Base-by-base conservation (phyloP, 2,113 vertebrate genomes). In the Colinus virginianus region DNA sequence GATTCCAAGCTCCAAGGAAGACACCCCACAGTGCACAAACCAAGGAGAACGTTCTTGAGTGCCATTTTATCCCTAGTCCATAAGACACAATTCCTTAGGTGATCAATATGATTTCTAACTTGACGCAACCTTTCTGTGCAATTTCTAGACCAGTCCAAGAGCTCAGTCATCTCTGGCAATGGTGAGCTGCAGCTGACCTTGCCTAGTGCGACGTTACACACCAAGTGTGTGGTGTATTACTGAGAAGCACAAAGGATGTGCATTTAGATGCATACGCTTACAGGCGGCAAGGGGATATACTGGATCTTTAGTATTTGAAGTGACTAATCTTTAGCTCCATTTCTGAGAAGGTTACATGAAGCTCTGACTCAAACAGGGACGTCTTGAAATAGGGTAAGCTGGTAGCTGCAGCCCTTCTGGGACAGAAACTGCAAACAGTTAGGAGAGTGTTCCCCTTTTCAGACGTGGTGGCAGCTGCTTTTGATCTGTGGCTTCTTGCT, bases 401-500 rank as follows among this genome's bases (percentile, higher is more conserved):
- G 0, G 90, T 95, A 93, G 90, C 94, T 87, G 88, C 74, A 62
- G 75, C 66, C 4, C 30, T 72, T 72, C 40, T 63, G 78, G 84
- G 90, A 87, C 84, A 87, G 95, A 84, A 96, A 90, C 58, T 92
- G 92, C 80, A 7, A 51, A 36, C 13, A 67, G 62, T 53, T 55
- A 48, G 18, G 74, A 69, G 67, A 84, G 16, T 4, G 9, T 83
- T 95, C 28, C 46, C 62, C 67, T 92, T 87, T 51, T 82, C 87
- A 77, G 55, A 87, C 80, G 55, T 56, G 78, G 68, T 69, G 91
- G 89, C 96, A 91, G 91, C 91, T 95, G 95, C 91, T 94, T 91
- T 92, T 3, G 43, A 78, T 96, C 91, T 90, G 92, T 91, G 94
- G 90, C 92, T 93, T 94, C 78, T 94, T 7, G 1, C 94, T 96